Evolutionary conservation across 2,888 invertebrate genomes (phyloP).

Genomic region (Athalia cordata): DNA sequence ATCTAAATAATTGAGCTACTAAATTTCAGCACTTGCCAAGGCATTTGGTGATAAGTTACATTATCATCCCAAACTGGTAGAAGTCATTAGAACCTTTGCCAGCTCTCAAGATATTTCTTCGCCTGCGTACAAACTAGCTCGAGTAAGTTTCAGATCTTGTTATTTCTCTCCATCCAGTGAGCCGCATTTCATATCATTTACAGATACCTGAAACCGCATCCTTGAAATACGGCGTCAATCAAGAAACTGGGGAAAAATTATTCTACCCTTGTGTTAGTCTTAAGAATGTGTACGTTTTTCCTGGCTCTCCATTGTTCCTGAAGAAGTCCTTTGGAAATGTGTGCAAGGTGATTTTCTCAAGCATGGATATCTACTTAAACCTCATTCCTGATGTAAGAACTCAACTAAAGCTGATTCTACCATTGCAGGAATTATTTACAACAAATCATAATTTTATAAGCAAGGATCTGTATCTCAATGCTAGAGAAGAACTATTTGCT

Average conservation of each 20-base stretch:
- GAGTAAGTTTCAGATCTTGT: constrained; percentile 57
- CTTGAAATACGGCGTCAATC: constrained; percentile 71
- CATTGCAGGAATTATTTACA: constrained; percentile 69
- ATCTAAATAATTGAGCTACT: constrained; percentile 15
- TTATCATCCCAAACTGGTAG: constrained; percentile 73
- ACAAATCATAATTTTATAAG: constrained; percentile 70
- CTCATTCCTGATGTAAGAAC: too few relatives aligned
- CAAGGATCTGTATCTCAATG: constrained; percentile 72
- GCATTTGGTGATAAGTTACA: constrained; percentile 75
- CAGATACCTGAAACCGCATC: constrained; percentile 73
- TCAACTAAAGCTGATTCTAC: constrained; percentile 44
- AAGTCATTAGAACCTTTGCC: constrained; percentile 73
- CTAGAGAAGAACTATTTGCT: constrained; percentile 74
- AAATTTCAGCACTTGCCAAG: constrained; percentile 74
- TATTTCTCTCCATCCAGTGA: neutral
- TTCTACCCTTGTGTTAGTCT: constrained; percentile 75
- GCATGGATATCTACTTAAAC: neutral
- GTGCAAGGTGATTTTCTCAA: constrained; percentile 60
- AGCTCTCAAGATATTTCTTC: constrained; percentile 68
- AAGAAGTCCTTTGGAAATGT: constrained; percentile 70
- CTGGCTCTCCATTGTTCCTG: constrained; percentile 80
- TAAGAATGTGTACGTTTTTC: constrained; percentile 82
- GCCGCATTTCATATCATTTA: neutral
- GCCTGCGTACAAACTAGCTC: constrained; percentile 73
- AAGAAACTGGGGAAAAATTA: constrained; percentile 59